Percentiles rank a stretch among this genome's conserved stretches.
phyloP scores from a whole-genome alignment of 2,888 invertebrate species.

The Standfussiana lucernea region DNA sequence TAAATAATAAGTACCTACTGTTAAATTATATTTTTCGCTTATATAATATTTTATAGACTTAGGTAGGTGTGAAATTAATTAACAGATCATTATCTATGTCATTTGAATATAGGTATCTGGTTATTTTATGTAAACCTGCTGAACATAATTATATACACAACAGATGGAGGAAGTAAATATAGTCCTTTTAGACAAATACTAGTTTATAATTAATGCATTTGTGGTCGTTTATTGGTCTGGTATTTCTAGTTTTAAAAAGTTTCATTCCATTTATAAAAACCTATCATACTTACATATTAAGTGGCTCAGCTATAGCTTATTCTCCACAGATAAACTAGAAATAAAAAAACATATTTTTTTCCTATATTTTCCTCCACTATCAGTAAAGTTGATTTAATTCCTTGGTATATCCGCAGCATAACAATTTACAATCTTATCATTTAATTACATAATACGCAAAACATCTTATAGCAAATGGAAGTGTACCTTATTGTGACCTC shows the following conservation, averaged over 20 bases:
- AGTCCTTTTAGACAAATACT: slow-evolving; percentile 5
- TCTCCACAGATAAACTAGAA: neutral
- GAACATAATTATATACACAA: neutral
- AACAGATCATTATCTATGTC: slow-evolving; percentile 55
- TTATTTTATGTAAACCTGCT: slow-evolving; percentile 13
- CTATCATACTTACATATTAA: neutral
- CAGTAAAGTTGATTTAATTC: neutral
- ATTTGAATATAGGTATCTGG: slow-evolving; percentile 13
- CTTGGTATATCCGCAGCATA: neutral
- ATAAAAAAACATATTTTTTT: neutral
- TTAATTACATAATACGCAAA: neutral
- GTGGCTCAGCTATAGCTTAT: neutral
- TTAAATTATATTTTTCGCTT: too few species aligned
- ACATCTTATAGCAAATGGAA: neutral
- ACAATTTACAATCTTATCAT: neutral
- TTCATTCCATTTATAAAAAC: neutral
- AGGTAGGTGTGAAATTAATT: too few species aligned
- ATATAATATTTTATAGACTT: too few species aligned
- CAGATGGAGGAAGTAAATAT: slow-evolving; percentile 8
- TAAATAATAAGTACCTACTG: too few species aligned
- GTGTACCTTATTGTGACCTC: too few species aligned
- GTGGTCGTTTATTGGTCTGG: neutral
- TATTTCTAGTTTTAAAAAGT: neutral
- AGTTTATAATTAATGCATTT: neutral
- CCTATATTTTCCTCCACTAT: neutral